Evolutionary conservation across 2,797 vertebrate genomes (phyloP), one percentile per base, ranked within the genome.

Genomic region (Diplodus puntazzo): DNA sequence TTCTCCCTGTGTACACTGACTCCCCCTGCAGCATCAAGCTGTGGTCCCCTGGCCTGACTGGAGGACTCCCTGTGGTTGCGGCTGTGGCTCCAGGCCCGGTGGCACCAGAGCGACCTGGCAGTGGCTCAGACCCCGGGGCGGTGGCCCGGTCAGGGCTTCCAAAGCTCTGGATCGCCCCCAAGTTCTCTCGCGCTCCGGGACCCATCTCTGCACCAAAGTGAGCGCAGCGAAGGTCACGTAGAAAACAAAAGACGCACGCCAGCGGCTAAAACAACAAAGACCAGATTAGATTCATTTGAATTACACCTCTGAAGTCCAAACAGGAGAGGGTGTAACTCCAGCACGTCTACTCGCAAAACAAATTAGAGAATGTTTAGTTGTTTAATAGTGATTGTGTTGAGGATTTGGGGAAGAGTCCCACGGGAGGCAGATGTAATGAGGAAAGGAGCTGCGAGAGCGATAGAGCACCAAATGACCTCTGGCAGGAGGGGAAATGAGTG

Each of bases 401-500:
- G 50, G 67, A 83, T 86, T 82, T 74, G 59, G 62, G 57, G 69
- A 59, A 63, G n/a, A 73, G 67, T 75, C 77, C 71, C 80, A 30
- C 1, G 39, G 72, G 83, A 83, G 75, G 70, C n/a, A 72, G 53
- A 76, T 70, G 71, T 69, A 87, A 88, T 80, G 42, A 83, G 63
- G 69, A 70, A 75, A 74, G 63, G 83, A 70, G 72, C 78, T 78
- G 83, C 57, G 57, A 71, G 85, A 89, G 78, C 11, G n/a, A 86
- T 43, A 45, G 69, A 53, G 79, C 73, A 68, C 71, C 65, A 77
- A 87, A 88, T 81, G 80, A 91, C 89, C 88, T 87, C 85, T 86
- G 85, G 76, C 86, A 90, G 76, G 58, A 57, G 68, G 72, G 83
- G 83, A 87, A 85, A 85, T 81, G 68, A 89, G 76, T 52, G 80